Conservation (phyloP, 2,888 invertebrate species). For the Anticlea derivata region DNA sequence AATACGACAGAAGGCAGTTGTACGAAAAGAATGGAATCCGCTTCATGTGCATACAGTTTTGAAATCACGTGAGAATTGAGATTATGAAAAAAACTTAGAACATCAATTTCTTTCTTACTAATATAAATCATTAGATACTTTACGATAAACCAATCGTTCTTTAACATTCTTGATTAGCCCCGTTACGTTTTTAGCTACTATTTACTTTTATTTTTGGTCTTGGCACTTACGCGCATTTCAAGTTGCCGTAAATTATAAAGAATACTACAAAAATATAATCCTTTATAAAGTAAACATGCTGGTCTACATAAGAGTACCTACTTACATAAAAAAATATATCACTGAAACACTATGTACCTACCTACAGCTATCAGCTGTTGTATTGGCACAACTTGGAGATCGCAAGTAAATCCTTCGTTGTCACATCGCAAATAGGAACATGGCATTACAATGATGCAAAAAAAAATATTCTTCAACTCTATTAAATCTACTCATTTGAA, state of each 20-base stretch:
- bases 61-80: not conserved
- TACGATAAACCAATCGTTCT: too few species aligned
- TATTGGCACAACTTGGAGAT: too few species aligned
- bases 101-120: too few species aligned
- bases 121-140: too few species aligned
- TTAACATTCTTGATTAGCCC: not conserved
- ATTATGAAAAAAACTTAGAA: too few species aligned
- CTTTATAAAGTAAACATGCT: conserved; percentile 33
- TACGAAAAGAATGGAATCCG: too few species aligned
- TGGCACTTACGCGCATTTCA: conserved; percentile 15
- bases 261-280: conserved; percentile 68
- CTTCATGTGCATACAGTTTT: not conserved
- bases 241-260: conserved; percentile 16
- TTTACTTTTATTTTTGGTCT: conserved; percentile 8
- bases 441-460: conserved; percentile 12
- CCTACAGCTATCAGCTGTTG: conserved; percentile 10
- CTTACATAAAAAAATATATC: not conserved
- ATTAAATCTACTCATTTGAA: conserved; percentile 48
- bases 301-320: conserved; percentile 5
- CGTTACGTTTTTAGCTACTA: conserved; percentile 5
- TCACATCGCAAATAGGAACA: too few species aligned
- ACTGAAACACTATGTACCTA: conserved; percentile 12
- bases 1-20: too few species aligned
- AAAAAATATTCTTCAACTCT: conserved; percentile 3
- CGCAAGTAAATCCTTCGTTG: too few species aligned